phyloP scores from a whole-genome alignment of 2,797 vertebrate genomes.

The Hyperoplus immaculatus region DNA sequence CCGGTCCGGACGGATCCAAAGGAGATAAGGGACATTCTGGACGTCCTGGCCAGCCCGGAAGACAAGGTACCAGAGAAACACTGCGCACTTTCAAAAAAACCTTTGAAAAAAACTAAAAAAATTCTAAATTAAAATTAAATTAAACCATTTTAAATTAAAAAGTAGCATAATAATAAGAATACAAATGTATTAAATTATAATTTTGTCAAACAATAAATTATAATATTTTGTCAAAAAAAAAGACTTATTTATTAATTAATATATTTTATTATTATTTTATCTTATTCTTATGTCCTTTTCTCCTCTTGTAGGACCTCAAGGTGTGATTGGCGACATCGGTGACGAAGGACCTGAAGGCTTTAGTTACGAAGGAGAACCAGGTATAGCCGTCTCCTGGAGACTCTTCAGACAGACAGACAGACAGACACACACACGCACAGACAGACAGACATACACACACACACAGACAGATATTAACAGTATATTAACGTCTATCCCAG shows the following conservation, averaged over 20 bases:
- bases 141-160: too few species aligned
- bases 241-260: too few species aligned
- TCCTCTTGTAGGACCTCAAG: slow-evolving; percentile 67
- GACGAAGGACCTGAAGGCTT: slow-evolving; percentile 76
- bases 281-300: not conserved
- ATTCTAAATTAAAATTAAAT: too few species aligned
- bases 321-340: slow-evolving; percentile 75
- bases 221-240: too few species aligned
- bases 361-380: slow-evolving; percentile 70
- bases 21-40: slow-evolving; percentile 75
- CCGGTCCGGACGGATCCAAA: slow-evolving; percentile 73
- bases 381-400: slow-evolving; percentile 25
- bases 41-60: slow-evolving; percentile 61
- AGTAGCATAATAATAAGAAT: too few species aligned
- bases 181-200: too few species aligned
- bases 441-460: too few species aligned
- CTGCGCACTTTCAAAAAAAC: too few species aligned
- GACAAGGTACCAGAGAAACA: slow-evolving; percentile 61
- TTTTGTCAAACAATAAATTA: too few species aligned
- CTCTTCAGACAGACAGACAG: not conserved
- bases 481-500: slow-evolving; percentile 42
- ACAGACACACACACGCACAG: too few species aligned
- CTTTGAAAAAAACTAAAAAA: too few species aligned
- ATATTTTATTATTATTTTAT: too few species aligned
- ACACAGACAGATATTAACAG: not conserved